These are phyloP conservation scores for Trichomycterus rosablanca DNA, from an alignment of 2,113 vertebrate genomes.

Conservation along the genomic window DNA sequence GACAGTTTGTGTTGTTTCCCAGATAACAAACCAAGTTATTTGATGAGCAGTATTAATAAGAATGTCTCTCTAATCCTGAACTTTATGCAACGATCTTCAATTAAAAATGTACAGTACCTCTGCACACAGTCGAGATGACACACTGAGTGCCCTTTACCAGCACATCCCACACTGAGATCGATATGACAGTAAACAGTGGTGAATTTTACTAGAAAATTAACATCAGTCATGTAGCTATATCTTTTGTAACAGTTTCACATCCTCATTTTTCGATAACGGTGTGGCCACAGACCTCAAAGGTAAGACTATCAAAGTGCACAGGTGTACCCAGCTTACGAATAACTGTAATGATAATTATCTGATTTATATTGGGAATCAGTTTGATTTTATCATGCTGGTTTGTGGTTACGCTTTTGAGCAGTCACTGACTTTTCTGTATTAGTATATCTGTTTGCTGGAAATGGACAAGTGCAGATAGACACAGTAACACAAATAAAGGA, in stretches of 20 bases:
- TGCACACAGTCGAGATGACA: too few relatives aligned
- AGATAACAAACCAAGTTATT: too few relatives aligned
- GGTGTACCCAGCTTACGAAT: not conserved
- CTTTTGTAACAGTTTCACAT: constrained; percentile 9
- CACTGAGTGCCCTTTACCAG: constrained; percentile 19
- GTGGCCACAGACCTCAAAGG: not conserved
- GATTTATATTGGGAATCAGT: not conserved
- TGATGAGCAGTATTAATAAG: too few relatives aligned
- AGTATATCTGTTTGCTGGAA: not conserved
- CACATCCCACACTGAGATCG: not conserved
- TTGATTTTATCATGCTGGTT: not conserved
- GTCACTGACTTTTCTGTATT: not conserved
- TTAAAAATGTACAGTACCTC: too few relatives aligned
- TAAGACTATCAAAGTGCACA: not conserved
- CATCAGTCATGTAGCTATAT: too few relatives aligned
- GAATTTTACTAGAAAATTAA: constrained; percentile 21
- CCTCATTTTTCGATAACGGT: not conserved
- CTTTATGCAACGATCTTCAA: too few relatives aligned
- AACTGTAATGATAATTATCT: not conserved
- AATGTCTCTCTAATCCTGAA: too few relatives aligned
- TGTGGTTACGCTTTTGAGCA: not conserved
- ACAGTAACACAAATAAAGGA: constrained; percentile 6
- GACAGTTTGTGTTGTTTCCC: too few relatives aligned
- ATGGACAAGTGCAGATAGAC: not conserved
- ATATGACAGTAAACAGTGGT: constrained; percentile 13